Evolutionary conservation across 2,797 vertebrate genomes (phyloP).

Genomic region (Paguma larvata): DNA sequence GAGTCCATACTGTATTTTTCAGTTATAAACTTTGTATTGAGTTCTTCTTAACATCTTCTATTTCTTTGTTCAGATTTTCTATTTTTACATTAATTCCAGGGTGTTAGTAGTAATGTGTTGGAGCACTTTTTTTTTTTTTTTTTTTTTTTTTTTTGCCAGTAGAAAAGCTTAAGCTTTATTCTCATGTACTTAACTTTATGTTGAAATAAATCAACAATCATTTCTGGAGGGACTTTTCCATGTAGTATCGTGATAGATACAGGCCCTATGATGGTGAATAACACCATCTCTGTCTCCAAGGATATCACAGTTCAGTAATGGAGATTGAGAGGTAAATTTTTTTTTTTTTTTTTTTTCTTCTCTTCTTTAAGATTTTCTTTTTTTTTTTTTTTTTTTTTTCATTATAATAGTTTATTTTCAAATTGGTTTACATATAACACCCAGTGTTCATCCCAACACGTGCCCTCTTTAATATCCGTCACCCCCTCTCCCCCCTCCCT

Average conservation of each 20-base stretch:
- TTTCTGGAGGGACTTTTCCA: neutral
- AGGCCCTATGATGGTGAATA: neutral
- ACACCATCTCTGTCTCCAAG: neutral
- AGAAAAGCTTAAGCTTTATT: neutral
- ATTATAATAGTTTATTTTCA: no score
- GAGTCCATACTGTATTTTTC: neutral
- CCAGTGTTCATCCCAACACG: no score
- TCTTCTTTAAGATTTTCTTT: no score
- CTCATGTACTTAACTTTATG: neutral
- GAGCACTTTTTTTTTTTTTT: neutral
- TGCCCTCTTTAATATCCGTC: no score
- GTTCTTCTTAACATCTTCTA: constrained; percentile 35
- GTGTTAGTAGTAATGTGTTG: constrained; percentile 15
- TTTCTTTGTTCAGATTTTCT: constrained; percentile 39
- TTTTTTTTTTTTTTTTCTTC: no score
- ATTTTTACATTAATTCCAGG: constrained; percentile 20
- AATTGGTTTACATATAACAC: no score
- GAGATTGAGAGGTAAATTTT: neutral
- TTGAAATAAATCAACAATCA: neutral
- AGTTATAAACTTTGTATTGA: constrained; percentile 18
- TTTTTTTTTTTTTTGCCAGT: no score
- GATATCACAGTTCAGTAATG: neutral
- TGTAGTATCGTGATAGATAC: neutral
- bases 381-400: no score
- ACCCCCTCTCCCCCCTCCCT: no score